Base-by-base conservation (phyloP, 2,797 vertebrate species). In the Tragelaphus oryx region DNA sequence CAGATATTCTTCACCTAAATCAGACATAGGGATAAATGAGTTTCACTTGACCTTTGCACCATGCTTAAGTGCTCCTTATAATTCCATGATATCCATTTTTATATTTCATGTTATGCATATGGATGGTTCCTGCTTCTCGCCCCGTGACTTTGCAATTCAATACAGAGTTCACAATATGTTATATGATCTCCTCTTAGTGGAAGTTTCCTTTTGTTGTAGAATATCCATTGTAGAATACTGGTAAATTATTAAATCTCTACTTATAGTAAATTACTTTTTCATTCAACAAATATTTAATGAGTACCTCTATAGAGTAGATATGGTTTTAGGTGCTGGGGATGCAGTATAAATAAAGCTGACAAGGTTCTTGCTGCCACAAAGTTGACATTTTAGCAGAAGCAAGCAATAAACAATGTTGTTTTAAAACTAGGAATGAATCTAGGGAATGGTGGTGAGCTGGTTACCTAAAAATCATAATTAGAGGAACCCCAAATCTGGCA, bases 161-260 rank as follows among this genome's bases (percentile, higher is more conserved):
- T 97, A 75, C 65, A 91, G 91, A 93, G 92, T 93, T 98, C 96
- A 95, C 0, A 90, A 82, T 91, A 75, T 62, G 90, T 85, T 75
- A 95, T 76, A 50, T 30, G 82, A 26, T 87, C 48, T 76, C 74
- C 48, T 14, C n/a, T 84, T n/a, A 74, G 85, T 5, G 44, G 14
- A 94, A 95, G 68, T 94, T 95, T 81, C 78, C 55, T 93, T 95
- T 96, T 95, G 83, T 95, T 97, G 90, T 65, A 92, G 46, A 81
- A 71, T 44, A 86, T 89, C 46, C 82, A 14, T 78, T 60, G 96
- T 97, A 44, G 85, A 68, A 96, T 97, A 86, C 10, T 93, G 16
- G 13, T 62, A 96, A 97, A 92, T 95, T 87, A 92, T 94, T 97
- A 95, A 96, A 91, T 96, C 30, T 55, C 26, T 91, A 37, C 80